Evolutionary conservation across 1,140 invertebrate genomes (phyloP), one percentile per base, ranked within the genome.

Genomic region (Bombyx mandarina): DNA sequence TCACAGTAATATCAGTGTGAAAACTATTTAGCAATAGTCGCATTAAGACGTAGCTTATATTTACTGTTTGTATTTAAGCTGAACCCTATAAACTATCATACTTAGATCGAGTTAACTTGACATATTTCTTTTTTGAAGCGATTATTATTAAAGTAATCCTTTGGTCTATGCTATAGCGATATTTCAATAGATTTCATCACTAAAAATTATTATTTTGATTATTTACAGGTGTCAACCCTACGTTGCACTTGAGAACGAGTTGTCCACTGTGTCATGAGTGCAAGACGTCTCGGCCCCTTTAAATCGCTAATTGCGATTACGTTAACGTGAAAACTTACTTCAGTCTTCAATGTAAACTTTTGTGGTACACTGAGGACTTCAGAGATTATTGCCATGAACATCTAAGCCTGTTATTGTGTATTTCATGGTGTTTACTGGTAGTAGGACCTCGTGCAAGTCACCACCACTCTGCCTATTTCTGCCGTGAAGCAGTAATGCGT

Each of bases 191-290:
- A 10, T 47, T 5, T 50, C 3, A n/a, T 22, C 6, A 50, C 42
- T 43, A 43, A 53, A 53, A 53, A 43, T n/a, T 53, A 51, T 51
- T 7, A 9, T 22, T 26, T 51, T 9, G 8, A 12, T 6, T 52
- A n/a, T 42, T n/a, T n/a, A 3, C 4, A 56, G 5, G 9, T 56
- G 51, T 43, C 58, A 67, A 50, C 62, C 62, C 62, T 65, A 62
- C 0, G 9, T 8, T 45, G 58, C 42, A 59, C 55, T 52, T 59
- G 35, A 52, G 50, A 52, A 57, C 50, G 56, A 69, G 62, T 71
- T 61, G 64, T 72, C 71, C 66, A 79, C 70, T 75, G 67, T 79
- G 76, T 73, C 76, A 79, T 67, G 66, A 63, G 71, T 71, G 67
- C 71, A 69, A 71, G 63, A 69, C 67, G 65, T 69, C 54, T 48